phyloP scores from a whole-genome alignment of 2,888 invertebrate species.

The Pegoplata infirma region DNA sequence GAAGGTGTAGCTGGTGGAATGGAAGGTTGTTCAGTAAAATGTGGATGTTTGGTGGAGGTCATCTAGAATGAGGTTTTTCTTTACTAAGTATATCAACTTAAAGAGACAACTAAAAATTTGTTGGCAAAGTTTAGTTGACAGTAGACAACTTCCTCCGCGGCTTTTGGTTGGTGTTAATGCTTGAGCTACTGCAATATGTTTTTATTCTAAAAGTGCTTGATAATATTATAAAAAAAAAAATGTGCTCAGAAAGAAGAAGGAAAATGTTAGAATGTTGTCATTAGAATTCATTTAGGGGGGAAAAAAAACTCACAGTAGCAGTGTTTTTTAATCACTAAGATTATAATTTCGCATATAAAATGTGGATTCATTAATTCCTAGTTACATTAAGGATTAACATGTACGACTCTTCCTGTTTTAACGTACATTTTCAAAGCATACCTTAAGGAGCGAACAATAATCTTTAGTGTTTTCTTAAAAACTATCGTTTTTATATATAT shows the following conservation, averaged over 20 bases:
- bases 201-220: conserved; percentile 18
- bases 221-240: conserved; percentile 8
- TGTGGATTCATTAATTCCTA: no score
- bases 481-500: no score
- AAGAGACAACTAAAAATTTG: conserved; percentile 38
- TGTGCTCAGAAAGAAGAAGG: neutral
- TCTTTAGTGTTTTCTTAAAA: no score
- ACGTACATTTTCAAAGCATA: no score
- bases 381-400: no score
- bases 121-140: conserved; percentile 49
- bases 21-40: neutral
- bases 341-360: no score
- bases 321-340: no score
- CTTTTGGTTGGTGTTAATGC: neutral
- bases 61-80: conserved; percentile 33
- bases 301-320: no score
- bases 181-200: conserved; percentile 33
- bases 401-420: no score
- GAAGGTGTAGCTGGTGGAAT: conserved; percentile 19
- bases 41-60: conserved; percentile 44
- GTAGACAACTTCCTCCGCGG: conserved; percentile 5
- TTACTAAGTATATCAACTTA: conserved; percentile 41
- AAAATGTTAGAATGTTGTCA: conserved; percentile 19
- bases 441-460: no score
- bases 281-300: conserved; percentile 52